phyloP scores from a whole-genome alignment of 2,113 vertebrate species.

The Peromyscus maniculatus region DNA sequence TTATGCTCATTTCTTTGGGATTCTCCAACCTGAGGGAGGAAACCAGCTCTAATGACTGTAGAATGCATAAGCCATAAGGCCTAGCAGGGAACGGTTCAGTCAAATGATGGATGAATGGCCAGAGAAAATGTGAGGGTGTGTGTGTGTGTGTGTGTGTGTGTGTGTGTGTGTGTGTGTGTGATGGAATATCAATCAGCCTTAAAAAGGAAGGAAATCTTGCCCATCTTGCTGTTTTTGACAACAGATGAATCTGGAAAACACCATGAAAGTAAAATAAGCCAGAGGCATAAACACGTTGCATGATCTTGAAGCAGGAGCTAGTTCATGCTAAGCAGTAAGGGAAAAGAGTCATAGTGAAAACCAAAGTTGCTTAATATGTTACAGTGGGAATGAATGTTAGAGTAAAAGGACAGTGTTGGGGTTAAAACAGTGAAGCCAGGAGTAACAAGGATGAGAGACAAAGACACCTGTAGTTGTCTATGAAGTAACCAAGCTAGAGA shows the following conservation, averaged over 20 bases:
- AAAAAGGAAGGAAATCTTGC: not conserved
- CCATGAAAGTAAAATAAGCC: not conserved
- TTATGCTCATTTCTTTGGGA: not conserved
- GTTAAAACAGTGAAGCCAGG: not conserved
- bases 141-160: too few species aligned
- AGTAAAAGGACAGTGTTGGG: not conserved
- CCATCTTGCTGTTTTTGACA: not conserved
- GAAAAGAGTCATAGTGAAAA: not conserved
- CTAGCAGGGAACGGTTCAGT: not conserved
- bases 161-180: too few species aligned
- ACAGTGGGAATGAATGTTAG: not conserved
- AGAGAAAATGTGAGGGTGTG: not conserved
- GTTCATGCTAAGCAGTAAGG: not conserved
- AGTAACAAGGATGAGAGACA: not conserved
- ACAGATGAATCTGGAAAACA: not conserved
- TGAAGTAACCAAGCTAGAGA: not conserved
- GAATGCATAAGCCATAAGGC: not conserved
- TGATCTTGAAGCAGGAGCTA: not conserved
- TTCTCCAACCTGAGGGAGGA: not conserved
- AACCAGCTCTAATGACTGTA: not conserved
- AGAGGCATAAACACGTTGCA: not conserved
- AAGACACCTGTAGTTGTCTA: not conserved
- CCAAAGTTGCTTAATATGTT: not conserved
- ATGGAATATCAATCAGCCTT: not conserved
- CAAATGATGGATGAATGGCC: not conserved